Base-by-base conservation (phyloP, 1,140 invertebrate species). In the Drosophila nasuta region DNA sequence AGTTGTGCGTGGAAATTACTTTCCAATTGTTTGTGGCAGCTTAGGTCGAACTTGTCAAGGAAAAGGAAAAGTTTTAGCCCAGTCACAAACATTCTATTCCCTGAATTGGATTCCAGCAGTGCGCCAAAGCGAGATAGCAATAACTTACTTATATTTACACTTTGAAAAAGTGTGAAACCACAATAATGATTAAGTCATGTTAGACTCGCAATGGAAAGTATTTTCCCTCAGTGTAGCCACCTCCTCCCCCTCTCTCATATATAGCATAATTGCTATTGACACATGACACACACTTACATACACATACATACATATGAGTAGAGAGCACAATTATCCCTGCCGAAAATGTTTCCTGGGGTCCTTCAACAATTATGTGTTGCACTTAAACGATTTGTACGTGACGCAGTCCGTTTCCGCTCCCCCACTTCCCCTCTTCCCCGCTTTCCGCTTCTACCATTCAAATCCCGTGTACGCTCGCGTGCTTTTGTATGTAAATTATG, bases 371-470 rank as follows among this genome's bases (percentile, higher is more conserved):
- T 89, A 83, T 89, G 85, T 79, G 85, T 75, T 85, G 85, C 85
- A 89, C 85, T 89, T 89, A 89, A 89, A 85, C 77, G 85, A 85
- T 88, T 89, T 89, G 85, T 89, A 89, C 85, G 85, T 89, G 85
- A 59, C 64, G 57, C 64, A 49, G 28, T 38, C 35, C 35, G 8
- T 38, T 11, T 38, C 35, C 30, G 30, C 7, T 33, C 7, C 30
- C 35, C 20, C 38, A 3, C 25, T 17, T 8, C 30, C 35, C 20
- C 38, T 0, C 25, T 17, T 8, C 46, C 38, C 65, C 49, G 43
- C 35, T 15, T 25, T 6, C 58, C n/a, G 25, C 45, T 13, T 13
- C 41, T 25, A 25, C 48, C 35, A 68, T 43, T 17, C 43, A 46
- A 66, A 51, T 67, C 57, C 75, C 28, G 45, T 63, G 54, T 71